phyloP scores from a whole-genome alignment of 1,140 invertebrate species.

The Chlorops oryzae region DNA sequence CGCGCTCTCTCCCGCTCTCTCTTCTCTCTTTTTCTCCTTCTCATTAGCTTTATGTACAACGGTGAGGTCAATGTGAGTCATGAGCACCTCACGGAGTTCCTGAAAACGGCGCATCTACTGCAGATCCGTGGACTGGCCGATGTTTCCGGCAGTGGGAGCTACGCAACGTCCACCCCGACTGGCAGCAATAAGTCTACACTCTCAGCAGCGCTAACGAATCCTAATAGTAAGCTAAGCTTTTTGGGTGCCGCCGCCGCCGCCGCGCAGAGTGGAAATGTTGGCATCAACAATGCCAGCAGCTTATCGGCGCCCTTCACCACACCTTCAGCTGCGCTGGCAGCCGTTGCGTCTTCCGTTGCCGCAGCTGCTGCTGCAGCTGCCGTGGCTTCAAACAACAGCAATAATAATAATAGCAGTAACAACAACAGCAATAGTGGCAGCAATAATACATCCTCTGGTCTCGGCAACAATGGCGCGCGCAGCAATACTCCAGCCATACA shows the following conservation, averaged over 20 bases:
- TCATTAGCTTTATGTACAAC: conserved; percentile 82
- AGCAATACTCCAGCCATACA: conserved; percentile 37
- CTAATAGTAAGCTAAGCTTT: too few relatives aligned
- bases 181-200: too few relatives aligned
- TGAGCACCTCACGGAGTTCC: conserved; percentile 79
- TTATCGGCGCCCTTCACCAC: conserved; percentile 2
- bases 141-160: conserved; percentile 61
- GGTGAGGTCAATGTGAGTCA: conserved; percentile 89
- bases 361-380: background rate
- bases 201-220: too few relatives aligned
- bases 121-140: conserved; percentile 86
- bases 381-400: conserved; percentile 15
- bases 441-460: too few relatives aligned
- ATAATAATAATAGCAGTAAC: conserved; percentile 12
- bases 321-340: conserved; percentile 20
- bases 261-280: too few relatives aligned
- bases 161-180: background rate
- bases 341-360: conserved; percentile 22
- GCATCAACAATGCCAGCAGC: background rate
- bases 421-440: conserved; percentile 12
- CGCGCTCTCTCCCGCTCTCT: too few relatives aligned
- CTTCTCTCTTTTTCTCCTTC: background rate
- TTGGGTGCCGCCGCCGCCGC: too few relatives aligned
- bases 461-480: conserved; percentile 1
- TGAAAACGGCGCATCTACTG: conserved; percentile 84